These are phyloP conservation scores for Nephrotoma appendiculata DNA, from an alignment of 2,888 invertebrate genomes.

Conservation along the genomic window DNA sequence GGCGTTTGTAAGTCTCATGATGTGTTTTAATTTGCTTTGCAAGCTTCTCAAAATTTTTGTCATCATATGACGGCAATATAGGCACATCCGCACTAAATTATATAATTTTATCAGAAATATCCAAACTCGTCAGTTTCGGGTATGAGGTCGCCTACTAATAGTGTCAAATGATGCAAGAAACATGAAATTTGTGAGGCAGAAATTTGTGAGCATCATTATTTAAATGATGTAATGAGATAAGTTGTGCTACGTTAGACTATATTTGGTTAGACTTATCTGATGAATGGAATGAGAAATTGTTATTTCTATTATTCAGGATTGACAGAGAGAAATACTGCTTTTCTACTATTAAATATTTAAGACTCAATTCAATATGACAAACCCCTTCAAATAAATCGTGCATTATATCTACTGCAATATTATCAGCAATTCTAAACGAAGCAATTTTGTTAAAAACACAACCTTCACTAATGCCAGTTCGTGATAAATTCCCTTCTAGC, in stretches of 20 bases:
- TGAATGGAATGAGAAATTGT: neutral
- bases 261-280: neutral
- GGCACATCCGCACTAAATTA: neutral
- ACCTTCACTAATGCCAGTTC: conserved; percentile 13
- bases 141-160: neutral
- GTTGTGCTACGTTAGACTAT: neutral
- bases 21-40: neutral
- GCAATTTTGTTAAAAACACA: neutral
- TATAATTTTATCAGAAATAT: neutral
- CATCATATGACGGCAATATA: neutral
- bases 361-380: neutral
- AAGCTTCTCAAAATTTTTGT: neutral
- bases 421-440: neutral
- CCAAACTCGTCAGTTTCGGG: neutral
- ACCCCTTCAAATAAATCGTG: neutral
- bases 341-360: neutral
- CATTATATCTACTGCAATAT: neutral
- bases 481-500: neutral
- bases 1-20: neutral
- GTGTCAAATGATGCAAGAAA: neutral
- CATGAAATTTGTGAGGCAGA: neutral
- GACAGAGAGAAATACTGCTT: neutral
- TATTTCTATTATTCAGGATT: neutral
- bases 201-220: neutral
- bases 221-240: neutral